Evolutionary conservation across 64 coral and sea anemone genomes (phyloP).

Genomic region (Trachythela sp.): DNA sequence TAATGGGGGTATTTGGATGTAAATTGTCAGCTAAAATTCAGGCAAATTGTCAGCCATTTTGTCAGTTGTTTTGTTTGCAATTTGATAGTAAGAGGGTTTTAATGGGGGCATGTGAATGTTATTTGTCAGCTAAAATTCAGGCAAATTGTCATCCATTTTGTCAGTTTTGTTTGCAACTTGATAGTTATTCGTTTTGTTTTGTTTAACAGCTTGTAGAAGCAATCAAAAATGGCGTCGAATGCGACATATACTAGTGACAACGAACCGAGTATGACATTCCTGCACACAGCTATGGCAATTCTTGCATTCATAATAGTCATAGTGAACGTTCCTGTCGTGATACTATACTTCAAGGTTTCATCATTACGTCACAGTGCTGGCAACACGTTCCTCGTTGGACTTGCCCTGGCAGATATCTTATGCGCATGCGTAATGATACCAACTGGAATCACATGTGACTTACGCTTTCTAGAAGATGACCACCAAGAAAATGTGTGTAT

Average conservation of each 20-base stretch:
- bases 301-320: neutral
- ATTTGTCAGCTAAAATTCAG: too few relatives aligned
- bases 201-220: too few relatives aligned
- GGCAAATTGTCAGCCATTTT: too few relatives aligned
- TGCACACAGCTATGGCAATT: neutral
- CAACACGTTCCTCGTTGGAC: neutral
- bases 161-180: too few relatives aligned
- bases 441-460: neutral
- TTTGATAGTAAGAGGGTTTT: too few relatives aligned
- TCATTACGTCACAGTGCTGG: slow-evolving; percentile 6
- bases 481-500: neutral
- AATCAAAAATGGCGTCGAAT: too few relatives aligned
- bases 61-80: too few relatives aligned
- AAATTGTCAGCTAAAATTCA: too few relatives aligned
- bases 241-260: neutral
- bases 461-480: neutral
- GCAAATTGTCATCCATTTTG: too few relatives aligned
- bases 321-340: neutral
- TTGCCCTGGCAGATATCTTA: neutral
- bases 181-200: too few relatives aligned
- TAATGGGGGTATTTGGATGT: too few relatives aligned
- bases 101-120: too few relatives aligned
- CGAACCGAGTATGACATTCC: neutral
- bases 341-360: neutral
- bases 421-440: neutral